Conservation (phyloP, 1,140 invertebrate genomes). For the Xylocopa sonorina region DNA sequence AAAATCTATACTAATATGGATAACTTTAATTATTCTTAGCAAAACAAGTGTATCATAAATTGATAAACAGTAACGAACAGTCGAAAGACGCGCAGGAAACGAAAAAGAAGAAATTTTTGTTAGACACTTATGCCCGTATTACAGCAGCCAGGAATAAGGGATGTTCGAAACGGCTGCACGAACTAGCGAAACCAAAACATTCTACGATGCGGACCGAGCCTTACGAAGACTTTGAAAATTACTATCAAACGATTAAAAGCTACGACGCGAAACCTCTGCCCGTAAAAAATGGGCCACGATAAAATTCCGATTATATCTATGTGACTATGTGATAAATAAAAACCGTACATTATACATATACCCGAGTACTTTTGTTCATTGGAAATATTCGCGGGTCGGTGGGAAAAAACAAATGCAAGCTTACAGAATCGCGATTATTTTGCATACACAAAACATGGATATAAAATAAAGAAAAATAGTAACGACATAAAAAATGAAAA, state of each 20-base stretch:
- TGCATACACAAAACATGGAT: neutral
- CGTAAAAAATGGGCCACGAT: neutral
- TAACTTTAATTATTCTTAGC: neutral
- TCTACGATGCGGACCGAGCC: neutral
- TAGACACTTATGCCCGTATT: slow-evolving; percentile 66
- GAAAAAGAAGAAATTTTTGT: slow-evolving; percentile 43
- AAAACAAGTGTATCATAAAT: slow-evolving; percentile 21
- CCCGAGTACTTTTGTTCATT: neutral
- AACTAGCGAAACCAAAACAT: slow-evolving; percentile 60
- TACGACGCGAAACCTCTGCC: neutral
- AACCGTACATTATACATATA: neutral
- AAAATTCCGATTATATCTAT: neutral
- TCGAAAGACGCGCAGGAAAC: slow-evolving; percentile 37
- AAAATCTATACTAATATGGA: no score
- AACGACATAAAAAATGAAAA: no score
- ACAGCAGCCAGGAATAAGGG: slow-evolving; percentile 55
- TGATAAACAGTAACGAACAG: slow-evolving; percentile 58
- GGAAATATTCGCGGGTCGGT: no score
- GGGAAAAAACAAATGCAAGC: slow-evolving; percentile 27
- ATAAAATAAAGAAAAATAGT: neutral
- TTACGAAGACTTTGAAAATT: slow-evolving; percentile 43
- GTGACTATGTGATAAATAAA: slow-evolving; percentile 13
- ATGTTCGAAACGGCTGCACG: slow-evolving; percentile 56
- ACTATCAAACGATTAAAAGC: slow-evolving; percentile 30
- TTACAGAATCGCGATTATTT: neutral